These are phyloP conservation scores for Bucorvus abyssinicus DNA, from an alignment of 2,797 vertebrate genomes.

Conservation along the genomic window DNA sequence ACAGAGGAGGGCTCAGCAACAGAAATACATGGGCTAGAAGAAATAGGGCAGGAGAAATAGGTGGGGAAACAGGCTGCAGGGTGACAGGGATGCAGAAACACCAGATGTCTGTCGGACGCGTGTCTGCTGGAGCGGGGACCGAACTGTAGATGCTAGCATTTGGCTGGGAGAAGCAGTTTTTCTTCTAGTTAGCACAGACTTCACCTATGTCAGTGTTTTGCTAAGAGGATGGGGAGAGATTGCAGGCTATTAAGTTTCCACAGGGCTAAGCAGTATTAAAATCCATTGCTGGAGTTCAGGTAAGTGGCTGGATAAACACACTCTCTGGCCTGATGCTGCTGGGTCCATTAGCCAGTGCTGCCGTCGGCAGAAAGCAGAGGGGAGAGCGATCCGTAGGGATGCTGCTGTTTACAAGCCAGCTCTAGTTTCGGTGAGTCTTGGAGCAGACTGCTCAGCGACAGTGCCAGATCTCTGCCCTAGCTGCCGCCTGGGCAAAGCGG, in stretches of 20 bases:
- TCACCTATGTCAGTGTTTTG: neutral
- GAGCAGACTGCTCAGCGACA: neutral
- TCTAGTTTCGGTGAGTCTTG: neutral
- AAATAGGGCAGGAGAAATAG: neutral
- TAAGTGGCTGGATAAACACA: neutral
- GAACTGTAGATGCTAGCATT: rapidly evolving
- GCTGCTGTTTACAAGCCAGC: neutral
- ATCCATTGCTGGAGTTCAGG: neutral
- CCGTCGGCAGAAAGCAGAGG: rapidly evolving
- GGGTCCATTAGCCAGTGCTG: neutral
- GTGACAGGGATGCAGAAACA: neutral
- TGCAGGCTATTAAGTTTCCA: constrained; percentile 8
- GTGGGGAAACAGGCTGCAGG: neutral
- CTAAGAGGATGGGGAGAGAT: neutral
- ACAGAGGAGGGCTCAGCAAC: neutral
- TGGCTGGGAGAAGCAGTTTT: neutral
- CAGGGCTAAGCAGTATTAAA: neutral
- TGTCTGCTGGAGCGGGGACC: neutral
- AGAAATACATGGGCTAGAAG: neutral
- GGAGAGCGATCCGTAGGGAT: neutral
- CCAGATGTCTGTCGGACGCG: neutral
- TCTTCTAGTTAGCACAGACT: neutral
- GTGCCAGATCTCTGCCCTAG: neutral
- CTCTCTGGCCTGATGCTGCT: neutral
- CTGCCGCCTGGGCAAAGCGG: neutral